phyloP scores from a whole-genome alignment of 2,888 invertebrate species.

The Resseliella maxima region DNA sequence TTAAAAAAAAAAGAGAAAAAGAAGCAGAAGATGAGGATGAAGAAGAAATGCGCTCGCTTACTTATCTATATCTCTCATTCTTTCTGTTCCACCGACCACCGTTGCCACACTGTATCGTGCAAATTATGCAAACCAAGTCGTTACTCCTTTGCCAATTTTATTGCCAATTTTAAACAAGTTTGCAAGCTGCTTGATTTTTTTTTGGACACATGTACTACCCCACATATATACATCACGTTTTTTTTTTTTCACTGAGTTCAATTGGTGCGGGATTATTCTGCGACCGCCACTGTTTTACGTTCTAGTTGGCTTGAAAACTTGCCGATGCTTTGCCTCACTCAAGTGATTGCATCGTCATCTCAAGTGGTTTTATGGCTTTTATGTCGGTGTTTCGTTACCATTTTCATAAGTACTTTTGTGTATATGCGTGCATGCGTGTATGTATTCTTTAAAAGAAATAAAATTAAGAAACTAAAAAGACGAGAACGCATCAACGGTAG shows the following conservation, averaged over 20 bases:
- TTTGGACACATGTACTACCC: neutral
- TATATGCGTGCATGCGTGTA: neutral
- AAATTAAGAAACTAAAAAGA: neutral
- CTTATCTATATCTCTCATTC: neutral
- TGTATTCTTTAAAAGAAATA: neutral
- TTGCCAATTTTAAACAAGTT: neutral
- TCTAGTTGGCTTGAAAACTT: neutral
- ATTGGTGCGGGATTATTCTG: neutral
- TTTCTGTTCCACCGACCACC: neutral
- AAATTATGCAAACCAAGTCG: slow-evolving; percentile 45
- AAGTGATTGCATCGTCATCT: slow-evolving; percentile 48
- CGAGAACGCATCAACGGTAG: neutral
- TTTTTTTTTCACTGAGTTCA: neutral
- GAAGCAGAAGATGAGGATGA: too few relatives aligned
- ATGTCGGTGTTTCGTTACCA: neutral
- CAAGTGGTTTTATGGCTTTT: slow-evolving; percentile 51
- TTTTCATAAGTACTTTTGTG: slow-evolving; percentile 11
- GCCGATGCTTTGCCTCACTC: neutral
- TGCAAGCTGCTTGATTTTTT: neutral
- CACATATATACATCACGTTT: slow-evolving; percentile 7
- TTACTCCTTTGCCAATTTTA: neutral
- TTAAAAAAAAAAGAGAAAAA: too few relatives aligned
- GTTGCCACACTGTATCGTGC: neutral
- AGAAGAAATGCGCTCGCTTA: neutral
- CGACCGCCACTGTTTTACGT: slow-evolving; percentile 41